These are phyloP conservation scores for Asarcornis scutulata DNA, from an alignment of 2,113 vertebrate genomes.

Conservation along the genomic window DNA sequence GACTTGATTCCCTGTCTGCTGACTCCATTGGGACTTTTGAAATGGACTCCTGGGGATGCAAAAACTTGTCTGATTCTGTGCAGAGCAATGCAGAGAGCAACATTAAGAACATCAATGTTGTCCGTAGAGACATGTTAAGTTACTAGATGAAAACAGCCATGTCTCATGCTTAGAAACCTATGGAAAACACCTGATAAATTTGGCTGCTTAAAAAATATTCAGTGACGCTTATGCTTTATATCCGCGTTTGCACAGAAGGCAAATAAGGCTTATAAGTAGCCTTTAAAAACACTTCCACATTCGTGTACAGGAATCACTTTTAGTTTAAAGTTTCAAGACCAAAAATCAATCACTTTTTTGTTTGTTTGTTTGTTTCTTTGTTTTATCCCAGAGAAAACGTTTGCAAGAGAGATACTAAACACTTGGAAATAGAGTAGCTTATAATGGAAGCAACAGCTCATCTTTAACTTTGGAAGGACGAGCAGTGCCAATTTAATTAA, in stretches of 20 bases:
- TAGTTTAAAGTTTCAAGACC: background rate
- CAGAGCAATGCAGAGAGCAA: background rate
- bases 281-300: background rate
- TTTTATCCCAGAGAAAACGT: background rate
- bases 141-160: background rate
- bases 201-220: background rate
- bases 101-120: background rate
- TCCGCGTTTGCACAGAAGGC: background rate
- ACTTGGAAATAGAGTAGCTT: slow-evolving; percentile 18
- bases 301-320: background rate
- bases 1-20: background rate
- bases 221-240: background rate
- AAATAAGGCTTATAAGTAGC: background rate
- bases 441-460: slow-evolving; percentile 26
- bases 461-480: slow-evolving; percentile 49
- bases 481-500: slow-evolving; percentile 51
- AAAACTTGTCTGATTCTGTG: background rate
- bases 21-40: background rate
- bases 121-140: background rate
- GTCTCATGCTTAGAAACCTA: accelerated
- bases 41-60: background rate
- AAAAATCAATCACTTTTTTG: background rate
- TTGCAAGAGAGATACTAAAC: slow-evolving; percentile 5
- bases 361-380: background rate
- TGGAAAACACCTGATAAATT: background rate